A percentile compares a stretch with the other conserved stretches of the same genome.
Evolutionary conservation across 2,113 vertebrate species (phyloP).

Genomic region (Genyomyrus donnyi): DNA sequence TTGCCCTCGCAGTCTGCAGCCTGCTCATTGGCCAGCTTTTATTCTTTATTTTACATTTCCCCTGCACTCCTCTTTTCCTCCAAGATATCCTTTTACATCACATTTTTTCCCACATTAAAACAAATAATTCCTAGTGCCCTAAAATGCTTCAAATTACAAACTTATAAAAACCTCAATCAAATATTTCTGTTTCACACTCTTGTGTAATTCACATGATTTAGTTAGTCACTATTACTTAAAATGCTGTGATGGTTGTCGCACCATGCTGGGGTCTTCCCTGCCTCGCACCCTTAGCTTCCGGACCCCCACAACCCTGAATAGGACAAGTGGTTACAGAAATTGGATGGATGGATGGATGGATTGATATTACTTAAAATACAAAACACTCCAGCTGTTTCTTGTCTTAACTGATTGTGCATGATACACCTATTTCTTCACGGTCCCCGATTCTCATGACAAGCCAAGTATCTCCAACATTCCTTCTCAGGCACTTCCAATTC

Average conservation of each 20-base stretch:
- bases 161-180: background rate
- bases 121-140: background rate
- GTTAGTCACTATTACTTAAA: background rate
- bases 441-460: background rate
- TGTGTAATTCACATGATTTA: background rate
- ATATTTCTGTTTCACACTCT: background rate
- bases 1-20: background rate
- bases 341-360: background rate
- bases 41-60: background rate
- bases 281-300: background rate
- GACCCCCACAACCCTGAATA: background rate
- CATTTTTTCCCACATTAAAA: background rate
- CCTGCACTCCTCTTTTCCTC: background rate
- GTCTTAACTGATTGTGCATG: background rate
- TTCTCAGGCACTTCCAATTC: background rate
- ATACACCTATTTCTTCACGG: background rate
- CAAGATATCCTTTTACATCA: background rate
- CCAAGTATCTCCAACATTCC: background rate
- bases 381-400: background rate
- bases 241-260: background rate
- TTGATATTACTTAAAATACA: background rate
- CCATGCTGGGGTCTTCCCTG: background rate
- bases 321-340: background rate
- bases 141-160: background rate
- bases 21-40: background rate